These are phyloP conservation scores for Falco rusticolus DNA, from an alignment of 2,797 vertebrate species.

Conservation along the genomic window DNA sequence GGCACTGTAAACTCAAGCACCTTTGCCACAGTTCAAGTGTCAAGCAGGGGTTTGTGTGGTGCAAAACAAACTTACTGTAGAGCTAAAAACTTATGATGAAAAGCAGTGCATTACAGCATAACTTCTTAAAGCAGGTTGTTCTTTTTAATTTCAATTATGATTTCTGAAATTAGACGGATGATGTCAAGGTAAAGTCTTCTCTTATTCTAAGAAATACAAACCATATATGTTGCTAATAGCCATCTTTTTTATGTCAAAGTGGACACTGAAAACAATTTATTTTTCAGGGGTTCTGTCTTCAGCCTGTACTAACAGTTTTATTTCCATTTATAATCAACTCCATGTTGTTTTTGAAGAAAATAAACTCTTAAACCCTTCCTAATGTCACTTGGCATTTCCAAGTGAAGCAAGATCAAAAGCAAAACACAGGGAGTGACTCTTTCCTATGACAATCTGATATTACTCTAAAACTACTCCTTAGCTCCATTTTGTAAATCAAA, in stretches of 20 bases:
- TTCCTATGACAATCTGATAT: not conserved
- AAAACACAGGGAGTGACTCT: not conserved
- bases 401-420: not conserved
- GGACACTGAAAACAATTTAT: not conserved
- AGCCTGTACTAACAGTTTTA: not conserved
- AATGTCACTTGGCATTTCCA: not conserved
- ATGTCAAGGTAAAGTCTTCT: not conserved
- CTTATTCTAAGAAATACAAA: not conserved
- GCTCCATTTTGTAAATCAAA: not conserved
- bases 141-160: slow-evolving; percentile 9
- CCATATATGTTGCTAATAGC: not conserved
- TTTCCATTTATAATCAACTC: not conserved
- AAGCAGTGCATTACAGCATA: not conserved
- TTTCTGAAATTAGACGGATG: not conserved
- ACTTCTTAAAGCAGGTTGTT: not conserved
- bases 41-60: not conserved
- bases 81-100: slow-evolving; percentile 51
- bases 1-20: not conserved
- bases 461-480: not conserved
- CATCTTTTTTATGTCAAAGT: not conserved
- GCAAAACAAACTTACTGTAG: not conserved
- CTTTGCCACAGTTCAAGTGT: slow-evolving; percentile 24
- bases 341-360: not conserved
- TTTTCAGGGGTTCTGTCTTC: not conserved
- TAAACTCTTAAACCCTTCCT: not conserved